Base-by-base conservation (phyloP, 2,113 vertebrate species). In the Pterocles orientalis region DNA sequence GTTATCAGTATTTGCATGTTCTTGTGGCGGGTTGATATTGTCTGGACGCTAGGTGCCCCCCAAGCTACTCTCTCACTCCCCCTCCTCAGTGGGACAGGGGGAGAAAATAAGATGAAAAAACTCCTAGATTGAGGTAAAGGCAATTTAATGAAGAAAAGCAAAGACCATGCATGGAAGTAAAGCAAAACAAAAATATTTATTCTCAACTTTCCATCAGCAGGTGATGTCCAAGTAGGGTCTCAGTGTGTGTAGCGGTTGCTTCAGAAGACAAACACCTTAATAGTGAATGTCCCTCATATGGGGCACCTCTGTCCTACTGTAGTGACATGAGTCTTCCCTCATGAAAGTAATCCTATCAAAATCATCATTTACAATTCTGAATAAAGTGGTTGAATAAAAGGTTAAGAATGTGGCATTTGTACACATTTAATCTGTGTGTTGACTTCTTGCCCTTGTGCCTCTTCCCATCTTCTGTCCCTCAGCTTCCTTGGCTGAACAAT, bases 181-280 rank as follows among this genome's bases (percentile, higher is more conserved):
- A 79, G 48, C 25, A 71, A 78, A 71, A 18, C 45, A 79, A 39
- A 64, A 65, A 69, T 28, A 45, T 51, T 60, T 70, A 39, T 51
- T 89, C 66, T 75, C 3, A 2, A 3, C 16, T 70, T 89, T 16
- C 45, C 14, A n/a, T 45, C 39, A 56, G 28, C 31, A 56, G 21
- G 7, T 2, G 7, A 33, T 70, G 25, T 78, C 50, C n/a, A 78
- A 66, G 31, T 7, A 64, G 33, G 19, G 13, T 43, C 57, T 64
- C 28, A 19, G 0, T 64, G 24, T 0, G 0, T 3, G 7, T 18
- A 28, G 33, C 1, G 5, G 11, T n/a, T 48, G 8, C 39, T 48
- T 72, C 64, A 58, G 43, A 88, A 85, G 54, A 23, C 25, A 71
- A 93, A 10, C 25, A 39, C 14, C 21, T 31, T 47, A 65, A 60